These are phyloP conservation scores for Troilus luridus DNA, from an alignment of 2,888 invertebrate genomes.

Conservation along the genomic window DNA sequence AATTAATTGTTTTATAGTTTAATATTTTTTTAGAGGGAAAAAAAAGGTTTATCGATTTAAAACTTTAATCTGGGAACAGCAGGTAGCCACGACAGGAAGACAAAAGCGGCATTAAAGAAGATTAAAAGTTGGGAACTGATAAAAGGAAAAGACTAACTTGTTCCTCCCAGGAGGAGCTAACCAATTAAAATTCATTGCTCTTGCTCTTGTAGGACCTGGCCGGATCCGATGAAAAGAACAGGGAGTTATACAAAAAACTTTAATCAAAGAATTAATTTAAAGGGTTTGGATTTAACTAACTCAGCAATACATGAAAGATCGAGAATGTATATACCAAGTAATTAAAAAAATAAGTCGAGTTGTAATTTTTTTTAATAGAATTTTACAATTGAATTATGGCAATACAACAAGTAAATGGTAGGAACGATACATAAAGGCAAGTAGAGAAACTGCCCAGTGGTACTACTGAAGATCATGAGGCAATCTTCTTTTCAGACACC, in stretches of 20 bases:
- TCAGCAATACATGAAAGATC: no score
- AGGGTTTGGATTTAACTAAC: background rate
- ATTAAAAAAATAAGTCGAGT: no score
- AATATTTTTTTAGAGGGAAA: background rate
- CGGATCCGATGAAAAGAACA: background rate
- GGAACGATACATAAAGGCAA: no score
- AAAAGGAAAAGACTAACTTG: background rate
- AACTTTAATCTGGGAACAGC: slow-evolving; percentile 11
- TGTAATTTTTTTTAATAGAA: no score
- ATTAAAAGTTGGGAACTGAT: slow-evolving; percentile 13
- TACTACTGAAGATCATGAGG: no score
- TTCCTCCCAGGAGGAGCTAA: background rate
- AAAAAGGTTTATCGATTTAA: background rate
- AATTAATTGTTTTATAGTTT: background rate
- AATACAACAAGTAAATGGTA: no score
- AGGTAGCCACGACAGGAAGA: background rate
- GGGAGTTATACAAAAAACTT: background rate
- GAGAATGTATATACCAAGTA: no score
- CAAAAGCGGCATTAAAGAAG: background rate
- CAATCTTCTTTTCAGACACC: no score
- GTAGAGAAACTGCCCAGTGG: no score
- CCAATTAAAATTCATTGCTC: slow-evolving; percentile 25
- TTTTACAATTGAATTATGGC: no score
- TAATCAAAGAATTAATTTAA: background rate
- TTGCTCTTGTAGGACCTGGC: background rate